These are phyloP conservation scores for Bombus soroeensis DNA, from an alignment of 1,140 invertebrate species.

Conservation along the genomic window DNA sequence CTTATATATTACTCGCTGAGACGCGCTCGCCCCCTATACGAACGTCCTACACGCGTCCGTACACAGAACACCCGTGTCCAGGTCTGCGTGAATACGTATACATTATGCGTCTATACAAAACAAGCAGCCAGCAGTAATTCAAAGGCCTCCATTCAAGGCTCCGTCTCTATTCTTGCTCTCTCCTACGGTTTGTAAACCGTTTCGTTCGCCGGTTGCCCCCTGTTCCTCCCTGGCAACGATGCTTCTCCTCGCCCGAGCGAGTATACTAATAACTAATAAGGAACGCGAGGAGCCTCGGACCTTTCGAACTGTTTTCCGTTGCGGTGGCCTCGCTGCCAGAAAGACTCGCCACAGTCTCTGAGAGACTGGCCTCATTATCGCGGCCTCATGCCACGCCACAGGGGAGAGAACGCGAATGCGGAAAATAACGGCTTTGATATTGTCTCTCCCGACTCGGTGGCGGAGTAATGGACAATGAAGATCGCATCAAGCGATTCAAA, in stretches of 20 bases:
- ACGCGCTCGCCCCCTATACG: slow-evolving; percentile 30
- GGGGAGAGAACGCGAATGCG: slow-evolving; percentile 38
- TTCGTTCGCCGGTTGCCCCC: slow-evolving; percentile 66
- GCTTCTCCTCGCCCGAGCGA: slow-evolving; percentile 38
- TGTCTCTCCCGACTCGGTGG: slow-evolving; percentile 48
- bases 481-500: slow-evolving; percentile 57
- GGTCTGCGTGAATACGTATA: slow-evolving; percentile 67
- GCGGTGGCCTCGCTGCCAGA: no score
- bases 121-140: slow-evolving; percentile 77
- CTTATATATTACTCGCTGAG: slow-evolving; percentile 65
- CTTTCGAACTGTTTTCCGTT: slow-evolving; percentile 48
- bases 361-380: slow-evolving; percentile 50
- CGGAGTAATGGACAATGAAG: slow-evolving; percentile 61
- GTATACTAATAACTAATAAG: slow-evolving; percentile 70
- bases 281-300: slow-evolving; percentile 56
- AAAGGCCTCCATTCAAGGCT: slow-evolving; percentile 78
- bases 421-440: slow-evolving; percentile 60
- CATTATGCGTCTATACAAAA: slow-evolving; percentile 77
- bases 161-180: slow-evolving; percentile 74
- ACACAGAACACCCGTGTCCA: slow-evolving; percentile 38
- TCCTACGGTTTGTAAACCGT: slow-evolving; percentile 73
- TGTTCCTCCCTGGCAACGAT: not conserved
- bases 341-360: not conserved
- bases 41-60: slow-evolving; percentile 34
- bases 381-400: not conserved